Percentiles rank a stretch among this genome's conserved stretches.
Evolutionary conservation across 2,888 invertebrate genomes (phyloP).

Genomic region (Pollenia labialis): DNA sequence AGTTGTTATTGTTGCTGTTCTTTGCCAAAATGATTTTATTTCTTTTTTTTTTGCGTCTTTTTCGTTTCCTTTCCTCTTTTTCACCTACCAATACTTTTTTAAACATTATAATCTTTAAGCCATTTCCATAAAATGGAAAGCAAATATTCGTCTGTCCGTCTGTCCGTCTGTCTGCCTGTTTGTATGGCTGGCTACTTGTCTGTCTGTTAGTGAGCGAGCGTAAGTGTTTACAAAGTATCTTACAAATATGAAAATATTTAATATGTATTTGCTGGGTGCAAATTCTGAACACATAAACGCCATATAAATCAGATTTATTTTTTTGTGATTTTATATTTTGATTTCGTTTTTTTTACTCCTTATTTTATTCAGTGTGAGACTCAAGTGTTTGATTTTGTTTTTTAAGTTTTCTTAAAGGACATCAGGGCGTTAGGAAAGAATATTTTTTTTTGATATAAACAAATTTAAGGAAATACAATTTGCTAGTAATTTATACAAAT

Average conservation of each 20-base stretch:
- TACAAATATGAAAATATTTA: slow-evolving; percentile 61
- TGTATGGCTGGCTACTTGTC: slow-evolving; percentile 43
- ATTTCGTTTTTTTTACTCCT: slow-evolving; percentile 37
- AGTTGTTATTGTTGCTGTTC: slow-evolving; percentile 19
- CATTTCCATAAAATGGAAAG: slow-evolving; percentile 80
- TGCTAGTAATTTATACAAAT: slow-evolving; percentile 10
- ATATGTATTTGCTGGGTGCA: slow-evolving; percentile 62
- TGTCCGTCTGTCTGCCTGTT: slow-evolving; percentile 18
- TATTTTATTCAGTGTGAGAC: not conserved
- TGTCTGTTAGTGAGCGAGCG: not conserved
- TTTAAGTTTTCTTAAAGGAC: not conserved
- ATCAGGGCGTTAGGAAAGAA: slow-evolving; percentile 3
- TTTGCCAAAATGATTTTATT: slow-evolving; percentile 50
- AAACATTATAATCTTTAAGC: slow-evolving; percentile 62
- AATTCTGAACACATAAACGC: slow-evolving; percentile 75
- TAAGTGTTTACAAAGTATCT: slow-evolving; percentile 47
- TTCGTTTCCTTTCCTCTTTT: not conserved
- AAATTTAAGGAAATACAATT: slow-evolving; percentile 60
- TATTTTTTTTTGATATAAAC: slow-evolving; percentile 13
- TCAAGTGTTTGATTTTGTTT: slow-evolving; percentile 27
- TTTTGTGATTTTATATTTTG: slow-evolving; percentile 61
- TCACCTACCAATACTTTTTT: slow-evolving; percentile 39
- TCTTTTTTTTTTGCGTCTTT: not conserved
- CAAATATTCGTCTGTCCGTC: slow-evolving; percentile 75
- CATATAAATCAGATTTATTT: slow-evolving; percentile 81